Evolutionary conservation across 1,140 invertebrate species (phyloP), one percentile per base, ranked within the genome.

Genomic region (Megathymus violae): DNA sequence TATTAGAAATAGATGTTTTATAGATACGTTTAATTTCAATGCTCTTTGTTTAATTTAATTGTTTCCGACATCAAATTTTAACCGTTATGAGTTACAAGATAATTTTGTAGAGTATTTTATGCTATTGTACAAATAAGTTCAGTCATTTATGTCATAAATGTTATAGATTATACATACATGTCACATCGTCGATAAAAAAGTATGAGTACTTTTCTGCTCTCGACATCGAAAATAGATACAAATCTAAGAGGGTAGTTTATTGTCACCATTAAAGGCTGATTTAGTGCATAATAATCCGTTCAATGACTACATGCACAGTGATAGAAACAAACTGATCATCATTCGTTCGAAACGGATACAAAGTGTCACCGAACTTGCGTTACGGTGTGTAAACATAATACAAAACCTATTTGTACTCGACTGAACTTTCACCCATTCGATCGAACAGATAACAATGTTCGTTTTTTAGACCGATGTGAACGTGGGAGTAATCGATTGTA

Each of bases 341-440:
- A 31, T 4, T 44, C 5, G n/a, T 4, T 44, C 19, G 25, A 10
- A 14, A 27, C 46, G 11, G 4, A 11, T 31, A 11, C n/a, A 10
- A 9, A 36, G 34, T 36, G n/a, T 36, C 34, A 11, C 34, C 34
- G 34, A 36, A 48, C 25, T 44, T 48, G 46, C 13, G 46, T 31
- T 31, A 27, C 22, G 14, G 25, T 1, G 5, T 59, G 22, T 59
- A 51, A 17, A 59, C 27, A 71, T 46, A 69, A 71, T 64, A 60
- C 48, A 61, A 63, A 62, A 31, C 36, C 59, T 48, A 66, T 71
- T 60, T 63, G 52, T 76, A 67, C 69, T 63, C 61, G 61, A 54
- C 52, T 79, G 76, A 87, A 87, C 84, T 89, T 87, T 89, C 84
- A 89, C 86, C 82, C 65, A 65, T 58, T 71, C 74, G 74, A 79